phyloP scores from a whole-genome alignment of 2,888 invertebrate species.

The Ochropleura plecta region DNA sequence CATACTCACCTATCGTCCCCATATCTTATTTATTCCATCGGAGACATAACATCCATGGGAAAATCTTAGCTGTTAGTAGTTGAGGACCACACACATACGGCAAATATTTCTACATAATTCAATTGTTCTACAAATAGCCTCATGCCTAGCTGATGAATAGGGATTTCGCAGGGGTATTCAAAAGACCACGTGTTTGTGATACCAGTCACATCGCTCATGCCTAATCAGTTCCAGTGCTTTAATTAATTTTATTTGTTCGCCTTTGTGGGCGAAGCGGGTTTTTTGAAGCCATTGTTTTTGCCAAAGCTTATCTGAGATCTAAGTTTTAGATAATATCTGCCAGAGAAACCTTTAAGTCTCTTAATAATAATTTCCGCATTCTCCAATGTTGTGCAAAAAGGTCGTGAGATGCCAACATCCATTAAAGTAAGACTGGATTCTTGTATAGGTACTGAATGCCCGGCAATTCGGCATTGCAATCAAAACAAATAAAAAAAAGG shows the following conservation, averaged over 20 bases:
- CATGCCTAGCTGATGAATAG: slow-evolving; percentile 21
- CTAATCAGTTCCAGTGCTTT: slow-evolving; percentile 53
- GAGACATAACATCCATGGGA: neutral
- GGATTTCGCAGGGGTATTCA: slow-evolving; percentile 23
- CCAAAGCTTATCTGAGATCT: slow-evolving; percentile 52
- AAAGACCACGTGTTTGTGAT: slow-evolving; percentile 40
- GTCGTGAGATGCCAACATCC: slow-evolving; percentile 9
- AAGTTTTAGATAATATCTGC: slow-evolving; percentile 43
- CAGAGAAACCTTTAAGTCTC: slow-evolving; percentile 18
- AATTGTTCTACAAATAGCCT: slow-evolving; percentile 39
- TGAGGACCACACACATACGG: slow-evolving; percentile 28
- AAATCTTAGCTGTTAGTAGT: neutral
- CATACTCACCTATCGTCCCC: too few species aligned
- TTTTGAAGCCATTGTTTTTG: slow-evolving; percentile 46
- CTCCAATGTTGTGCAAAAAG: slow-evolving; percentile 33
- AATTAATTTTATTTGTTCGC: slow-evolving; percentile 57
- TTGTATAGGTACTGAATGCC: slow-evolving; percentile 2
- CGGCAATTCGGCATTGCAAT: neutral
- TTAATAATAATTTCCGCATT: slow-evolving; percentile 30
- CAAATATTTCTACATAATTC: slow-evolving; percentile 19
- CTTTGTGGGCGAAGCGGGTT: slow-evolving; percentile 34
- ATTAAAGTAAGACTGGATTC: slow-evolving; percentile 1
- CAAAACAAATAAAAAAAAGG: neutral
- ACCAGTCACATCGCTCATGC: slow-evolving; percentile 47
- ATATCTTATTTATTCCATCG: neutral